Conservation (phyloP, 2,113 vertebrate genomes). For the Amphiprion percula region DNA sequence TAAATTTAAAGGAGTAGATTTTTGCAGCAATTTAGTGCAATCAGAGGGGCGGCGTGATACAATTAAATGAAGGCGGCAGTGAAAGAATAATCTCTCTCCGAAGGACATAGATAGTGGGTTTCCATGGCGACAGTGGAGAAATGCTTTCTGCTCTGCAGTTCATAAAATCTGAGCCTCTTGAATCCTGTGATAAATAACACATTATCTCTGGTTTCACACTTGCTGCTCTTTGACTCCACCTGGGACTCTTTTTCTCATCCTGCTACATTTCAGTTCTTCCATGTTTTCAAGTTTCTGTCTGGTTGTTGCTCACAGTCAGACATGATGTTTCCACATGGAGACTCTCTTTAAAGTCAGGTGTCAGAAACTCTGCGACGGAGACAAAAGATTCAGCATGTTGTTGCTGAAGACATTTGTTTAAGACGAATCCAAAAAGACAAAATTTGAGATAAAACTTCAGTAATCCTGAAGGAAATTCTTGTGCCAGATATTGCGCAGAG, state of each 20-base stretch:
- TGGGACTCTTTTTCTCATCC: slow-evolving; percentile 27
- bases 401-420: no score
- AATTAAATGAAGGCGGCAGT: slow-evolving; percentile 50
- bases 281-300: slow-evolving; percentile 21
- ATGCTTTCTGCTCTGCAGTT: slow-evolving; percentile 46
- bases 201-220: slow-evolving; percentile 44
- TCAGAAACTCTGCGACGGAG: no score
- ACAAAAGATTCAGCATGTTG: no score
- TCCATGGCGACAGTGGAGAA: slow-evolving; percentile 65
- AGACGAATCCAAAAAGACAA: no score
- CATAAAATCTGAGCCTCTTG: slow-evolving; percentile 49
- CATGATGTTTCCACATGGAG: no score
- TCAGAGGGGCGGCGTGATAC: slow-evolving; percentile 37
- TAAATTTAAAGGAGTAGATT: slow-evolving; percentile 17
- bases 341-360: no score
- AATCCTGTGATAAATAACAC: slow-evolving; percentile 48
- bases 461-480: no score
- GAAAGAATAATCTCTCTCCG: slow-evolving; percentile 54
- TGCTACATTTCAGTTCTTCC: slow-evolving; percentile 24
- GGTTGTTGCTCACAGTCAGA: no score
- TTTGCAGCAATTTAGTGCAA: slow-evolving; percentile 43
- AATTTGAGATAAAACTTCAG: no score
- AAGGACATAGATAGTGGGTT: slow-evolving; percentile 60
- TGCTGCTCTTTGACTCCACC: slow-evolving; percentile 30
- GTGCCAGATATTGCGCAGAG: no score